Evolutionary conservation across 2,888 invertebrate species (phyloP).

Genomic region (Resseliella maxima): DNA sequence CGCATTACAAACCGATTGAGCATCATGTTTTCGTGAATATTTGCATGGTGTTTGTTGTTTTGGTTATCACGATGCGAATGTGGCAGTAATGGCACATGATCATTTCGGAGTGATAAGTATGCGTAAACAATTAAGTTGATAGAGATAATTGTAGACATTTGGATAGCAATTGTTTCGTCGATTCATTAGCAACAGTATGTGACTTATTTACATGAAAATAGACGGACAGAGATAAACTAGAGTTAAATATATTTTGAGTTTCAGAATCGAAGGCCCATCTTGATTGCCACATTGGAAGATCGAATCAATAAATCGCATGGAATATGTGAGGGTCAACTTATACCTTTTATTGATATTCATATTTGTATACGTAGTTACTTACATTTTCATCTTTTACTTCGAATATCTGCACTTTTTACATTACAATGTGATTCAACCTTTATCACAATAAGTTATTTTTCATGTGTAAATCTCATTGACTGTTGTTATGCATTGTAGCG

Average conservation of each 20-base stretch:
- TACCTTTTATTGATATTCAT: neutral
- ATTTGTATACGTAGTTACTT: neutral
- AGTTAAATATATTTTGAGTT: too few species aligned
- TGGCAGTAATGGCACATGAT: neutral
- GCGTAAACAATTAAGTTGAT: neutral
- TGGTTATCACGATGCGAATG: neutral
- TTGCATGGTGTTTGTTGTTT: neutral
- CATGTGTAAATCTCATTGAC: slow-evolving; percentile 11
- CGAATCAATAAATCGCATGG: slow-evolving; percentile 1
- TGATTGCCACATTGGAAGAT: neutral
- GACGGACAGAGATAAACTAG: too few species aligned
- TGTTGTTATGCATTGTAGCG: neutral
- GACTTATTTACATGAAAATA: slow-evolving; percentile 41
- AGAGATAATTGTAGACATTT: neutral
- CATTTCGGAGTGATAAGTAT: neutral
- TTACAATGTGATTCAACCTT: slow-evolving; percentile 3
- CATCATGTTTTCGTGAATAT: neutral
- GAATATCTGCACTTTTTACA: neutral
- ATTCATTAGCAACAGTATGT: slow-evolving; percentile 5
- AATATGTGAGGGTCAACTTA: slow-evolving; percentile 5
- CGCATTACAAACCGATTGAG: neutral
- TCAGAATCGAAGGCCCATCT: neutral
- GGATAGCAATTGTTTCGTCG: neutral
- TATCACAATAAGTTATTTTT: slow-evolving; percentile 1
- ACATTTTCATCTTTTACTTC: neutral